phyloP scores from a whole-genome alignment of 2,797 vertebrate genomes.

The Phrynocephalus vlangalii region DNA sequence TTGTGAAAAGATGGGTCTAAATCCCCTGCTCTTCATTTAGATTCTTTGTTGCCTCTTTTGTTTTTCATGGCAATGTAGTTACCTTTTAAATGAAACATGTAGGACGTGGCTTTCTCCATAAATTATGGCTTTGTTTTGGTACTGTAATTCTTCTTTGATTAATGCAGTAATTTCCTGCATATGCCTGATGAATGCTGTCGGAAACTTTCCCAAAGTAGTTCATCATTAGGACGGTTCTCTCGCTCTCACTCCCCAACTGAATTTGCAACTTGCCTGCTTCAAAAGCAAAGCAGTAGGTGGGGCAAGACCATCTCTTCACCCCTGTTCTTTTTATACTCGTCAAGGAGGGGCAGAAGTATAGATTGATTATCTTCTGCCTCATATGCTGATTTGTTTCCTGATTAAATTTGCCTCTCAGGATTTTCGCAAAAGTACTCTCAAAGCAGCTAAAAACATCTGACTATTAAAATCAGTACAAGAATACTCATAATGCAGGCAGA shows the following conservation, averaged over 20 bases:
- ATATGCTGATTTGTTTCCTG: background rate
- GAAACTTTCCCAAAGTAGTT: conserved; percentile 26
- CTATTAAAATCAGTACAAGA: background rate
- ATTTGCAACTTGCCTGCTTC: background rate
- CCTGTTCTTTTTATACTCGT: background rate
- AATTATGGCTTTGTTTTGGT: conserved; percentile 31
- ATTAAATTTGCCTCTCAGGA: background rate
- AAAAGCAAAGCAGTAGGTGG: background rate
- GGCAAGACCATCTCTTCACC: background rate
- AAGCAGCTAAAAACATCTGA: background rate
- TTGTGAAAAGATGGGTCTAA: conserved; percentile 1
- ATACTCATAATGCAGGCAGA: background rate
- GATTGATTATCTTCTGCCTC: background rate
- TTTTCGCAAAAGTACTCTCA: background rate
- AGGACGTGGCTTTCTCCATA: background rate
- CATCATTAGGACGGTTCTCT: conserved; percentile 1
- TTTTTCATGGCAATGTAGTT: background rate
- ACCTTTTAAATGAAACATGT: conserved; percentile 9
- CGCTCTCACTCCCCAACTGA: background rate
- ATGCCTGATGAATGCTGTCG: conserved; percentile 5
- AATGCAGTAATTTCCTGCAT: conserved; percentile 18
- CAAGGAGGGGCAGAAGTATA: background rate
- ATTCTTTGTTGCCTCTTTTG: background rate
- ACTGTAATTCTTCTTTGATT: conserved; percentile 26
- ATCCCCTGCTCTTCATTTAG: background rate